phyloP scores from a whole-genome alignment of 2,888 invertebrate genomes.

The Oligia fasciuncula region DNA sequence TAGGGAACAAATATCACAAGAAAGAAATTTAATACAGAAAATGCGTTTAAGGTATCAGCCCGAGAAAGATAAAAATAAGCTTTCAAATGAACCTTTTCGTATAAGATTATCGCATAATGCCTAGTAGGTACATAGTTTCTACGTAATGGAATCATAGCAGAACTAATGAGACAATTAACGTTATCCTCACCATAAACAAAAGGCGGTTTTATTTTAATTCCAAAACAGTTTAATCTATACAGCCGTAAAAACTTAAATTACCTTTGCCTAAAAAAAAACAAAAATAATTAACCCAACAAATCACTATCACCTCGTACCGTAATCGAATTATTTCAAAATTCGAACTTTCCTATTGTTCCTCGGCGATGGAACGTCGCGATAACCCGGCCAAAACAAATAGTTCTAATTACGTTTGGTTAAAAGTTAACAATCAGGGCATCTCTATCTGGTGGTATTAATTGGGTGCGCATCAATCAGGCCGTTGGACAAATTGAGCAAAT shows the following conservation, averaged over 20 bases:
- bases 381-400: constrained; percentile 86
- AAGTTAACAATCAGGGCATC: constrained; percentile 84
- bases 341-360: constrained; percentile 85
- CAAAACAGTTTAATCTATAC: constrained; percentile 9
- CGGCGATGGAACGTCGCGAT: constrained; percentile 74
- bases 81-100: background rate
- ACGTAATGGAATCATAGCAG: constrained; percentile 4
- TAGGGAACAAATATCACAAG: background rate
- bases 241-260: constrained; percentile 32
- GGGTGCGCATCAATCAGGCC: constrained; percentile 78
- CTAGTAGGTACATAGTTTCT: background rate
- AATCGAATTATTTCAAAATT: constrained; percentile 83
- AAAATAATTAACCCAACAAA: constrained; percentile 67
- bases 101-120: background rate
- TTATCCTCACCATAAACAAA: constrained; percentile 29
- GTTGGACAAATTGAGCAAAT: constrained; percentile 85
- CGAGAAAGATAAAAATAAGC: background rate
- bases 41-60: background rate
- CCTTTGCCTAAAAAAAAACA: constrained; percentile 38
- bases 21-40: background rate
- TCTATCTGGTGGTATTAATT: constrained; percentile 86
- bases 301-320: constrained; percentile 76
- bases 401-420: constrained; percentile 85
- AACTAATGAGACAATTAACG: constrained; percentile 27
- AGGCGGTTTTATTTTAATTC: constrained; percentile 11